Conservation (phyloP, 2,888 invertebrate species). For the Clostera curtula region DNA sequence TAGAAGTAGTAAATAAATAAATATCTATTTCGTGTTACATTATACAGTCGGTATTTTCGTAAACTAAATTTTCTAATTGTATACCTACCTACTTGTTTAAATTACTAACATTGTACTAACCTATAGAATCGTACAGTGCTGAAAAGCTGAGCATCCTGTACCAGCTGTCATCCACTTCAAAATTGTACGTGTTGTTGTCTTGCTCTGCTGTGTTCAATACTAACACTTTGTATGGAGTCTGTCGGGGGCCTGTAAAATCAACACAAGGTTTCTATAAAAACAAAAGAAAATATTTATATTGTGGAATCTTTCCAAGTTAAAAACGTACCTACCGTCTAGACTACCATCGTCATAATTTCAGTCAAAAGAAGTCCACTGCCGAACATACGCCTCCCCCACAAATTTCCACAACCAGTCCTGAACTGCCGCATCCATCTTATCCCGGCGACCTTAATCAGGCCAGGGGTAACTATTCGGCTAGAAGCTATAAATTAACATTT, state of each 20-base stretch:
- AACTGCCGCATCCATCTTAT: too few species aligned
- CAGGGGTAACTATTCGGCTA: too few species aligned
- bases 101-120: conserved; percentile 18
- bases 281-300: background rate
- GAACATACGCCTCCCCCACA: too few species aligned
- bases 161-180: conserved; percentile 77
- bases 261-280: conserved; percentile 2
- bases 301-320: background rate
- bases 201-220: conserved; percentile 71
- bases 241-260: conserved; percentile 46
- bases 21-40: too few species aligned
- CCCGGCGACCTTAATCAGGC: too few species aligned
- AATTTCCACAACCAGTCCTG: too few species aligned
- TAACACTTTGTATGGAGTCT: conserved; percentile 77
- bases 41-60: too few species aligned
- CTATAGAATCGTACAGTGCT: conserved; percentile 72
- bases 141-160: conserved; percentile 81
- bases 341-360: too few species aligned
- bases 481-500: too few species aligned
- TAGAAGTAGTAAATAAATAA: background rate
- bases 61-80: too few species aligned
- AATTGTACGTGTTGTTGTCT: conserved; percentile 44
- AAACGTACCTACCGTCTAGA: background rate
- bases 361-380: too few species aligned
- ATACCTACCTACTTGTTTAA: too few species aligned